A percentile compares a stretch with the other conserved stretches of the same genome.
Conservation (phyloP, 1,140 invertebrate species). For the Oreohelix idahoensis region DNA sequence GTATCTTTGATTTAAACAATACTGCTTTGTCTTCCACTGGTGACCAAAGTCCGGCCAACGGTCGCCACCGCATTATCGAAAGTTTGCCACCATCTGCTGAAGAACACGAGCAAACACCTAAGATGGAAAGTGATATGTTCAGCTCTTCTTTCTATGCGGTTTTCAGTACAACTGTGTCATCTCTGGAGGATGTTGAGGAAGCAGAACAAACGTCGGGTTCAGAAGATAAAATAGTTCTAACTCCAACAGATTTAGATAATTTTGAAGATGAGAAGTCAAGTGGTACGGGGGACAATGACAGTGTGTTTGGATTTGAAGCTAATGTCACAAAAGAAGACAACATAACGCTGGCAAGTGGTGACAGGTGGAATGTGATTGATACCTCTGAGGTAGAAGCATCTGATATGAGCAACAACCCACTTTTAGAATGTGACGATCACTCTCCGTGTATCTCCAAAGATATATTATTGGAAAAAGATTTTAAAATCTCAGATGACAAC, state of each 20-base stretch:
- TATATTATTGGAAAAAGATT: slow-evolving; percentile 19
- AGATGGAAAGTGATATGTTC: neutral
- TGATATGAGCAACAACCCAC: neutral
- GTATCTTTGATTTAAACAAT: neutral
- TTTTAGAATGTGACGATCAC: neutral
- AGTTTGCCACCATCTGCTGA: too few species aligned
- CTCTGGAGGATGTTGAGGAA: slow-evolving; percentile 9
- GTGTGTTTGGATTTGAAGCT: neutral
- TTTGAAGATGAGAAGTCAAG: neutral
- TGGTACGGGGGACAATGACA: neutral
- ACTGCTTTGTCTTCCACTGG: too few species aligned
- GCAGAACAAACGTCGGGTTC: neutral
- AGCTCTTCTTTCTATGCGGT: slow-evolving; percentile 28
- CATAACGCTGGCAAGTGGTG: neutral
- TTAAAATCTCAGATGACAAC: neutral
- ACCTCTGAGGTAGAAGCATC: neutral
- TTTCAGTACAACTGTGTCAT: slow-evolving; percentile 27
- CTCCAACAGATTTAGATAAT: neutral
- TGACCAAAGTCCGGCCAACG: neutral
- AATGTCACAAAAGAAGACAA: neutral
- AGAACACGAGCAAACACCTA: too few species aligned
- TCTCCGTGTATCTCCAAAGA: slow-evolving; percentile 19
- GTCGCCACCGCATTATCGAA: too few species aligned
- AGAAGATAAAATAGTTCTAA: neutral
- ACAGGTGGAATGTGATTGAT: too few species aligned